Evolutionary conservation across 2,888 invertebrate species (phyloP), one percentile per base, ranked within the genome.

Genomic region (Hemaris fuciformis): DNA sequence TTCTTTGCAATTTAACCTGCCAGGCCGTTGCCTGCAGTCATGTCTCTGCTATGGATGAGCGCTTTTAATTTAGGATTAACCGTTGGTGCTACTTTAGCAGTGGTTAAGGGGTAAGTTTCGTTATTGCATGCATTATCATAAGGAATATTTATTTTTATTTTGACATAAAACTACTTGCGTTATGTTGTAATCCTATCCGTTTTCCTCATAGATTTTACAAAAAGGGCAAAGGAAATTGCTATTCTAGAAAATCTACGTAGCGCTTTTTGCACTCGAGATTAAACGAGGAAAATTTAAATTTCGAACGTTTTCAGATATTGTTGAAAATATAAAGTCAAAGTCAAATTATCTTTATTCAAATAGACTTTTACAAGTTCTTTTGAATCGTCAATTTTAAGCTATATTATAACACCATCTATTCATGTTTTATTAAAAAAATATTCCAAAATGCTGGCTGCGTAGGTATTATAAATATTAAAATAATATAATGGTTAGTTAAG

Each of bases 31-130:
- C 27, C 65, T 66, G 68, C 73, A 81, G 84, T 71, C 76, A 95
- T 95, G 95, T 93, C 94, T 73, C 75, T 94, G 57, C 67, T 95
- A 64, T 95, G 94, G 94, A 94, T 95, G 93, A 93, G 94, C 68
- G 88, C 93, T 65, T 89, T 95, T 77, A 94, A 94, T 85, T 83
- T 95, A 68, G 93, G 94, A 65, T 84, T 95, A 78, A 94, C 95
- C 62, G 85, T 95, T 76, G 94, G 94, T 67, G 92, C 93, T 64
- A 95, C 95, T 63, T 94, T 89, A 80, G 90, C 93, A 63, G 94
- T 95, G 70, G 86, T 95, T 68, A 93, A 88, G 76, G 92, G 94
- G 95, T 95, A 90, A 91, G 80, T 42, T 41, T 7, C 23, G 31
- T 57, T 25, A 6, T 48, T 48, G 8, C 22, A 22, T 23, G 22